These are phyloP conservation scores for Sceloporus tristichus DNA, from an alignment of 2,113 vertebrate genomes.

Conservation along the genomic window DNA sequence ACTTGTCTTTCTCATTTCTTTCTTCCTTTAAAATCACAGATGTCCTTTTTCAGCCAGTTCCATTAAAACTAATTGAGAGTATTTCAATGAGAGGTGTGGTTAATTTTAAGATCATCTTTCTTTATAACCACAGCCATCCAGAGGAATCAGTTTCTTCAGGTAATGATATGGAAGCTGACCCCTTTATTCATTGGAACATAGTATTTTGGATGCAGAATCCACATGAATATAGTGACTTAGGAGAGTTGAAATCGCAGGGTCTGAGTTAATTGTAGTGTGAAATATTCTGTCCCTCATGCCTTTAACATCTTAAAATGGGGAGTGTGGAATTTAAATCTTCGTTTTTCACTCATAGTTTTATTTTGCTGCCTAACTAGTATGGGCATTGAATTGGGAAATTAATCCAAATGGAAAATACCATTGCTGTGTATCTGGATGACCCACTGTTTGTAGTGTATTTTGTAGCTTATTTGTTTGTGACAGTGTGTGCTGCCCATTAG, in stretches of 20 bases:
- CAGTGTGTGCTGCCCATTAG: not conserved
- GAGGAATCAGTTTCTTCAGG: not conserved
- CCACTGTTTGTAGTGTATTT: not conserved
- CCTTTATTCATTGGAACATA: not conserved
- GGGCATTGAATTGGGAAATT: not conserved
- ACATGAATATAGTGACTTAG: rapidly evolving
- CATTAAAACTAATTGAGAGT: slow-evolving; percentile 44
- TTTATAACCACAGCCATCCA: not conserved
- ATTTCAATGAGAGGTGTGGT: slow-evolving; percentile 1
- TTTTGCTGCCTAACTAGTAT: not conserved
- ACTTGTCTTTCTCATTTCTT: slow-evolving; percentile 44
- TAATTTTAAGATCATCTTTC: not conserved
- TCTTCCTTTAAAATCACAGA: slow-evolving; percentile 23
- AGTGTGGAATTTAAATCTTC: slow-evolving; percentile 27
- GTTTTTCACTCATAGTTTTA: not conserved
- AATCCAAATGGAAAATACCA: slow-evolving; percentile 20
- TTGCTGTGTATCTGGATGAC: not conserved
- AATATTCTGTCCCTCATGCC: slow-evolving; percentile 39
- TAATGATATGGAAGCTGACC: not conserved
- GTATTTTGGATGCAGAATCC: not conserved
- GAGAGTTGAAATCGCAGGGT: slow-evolving; percentile 9
- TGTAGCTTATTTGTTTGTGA: slow-evolving; percentile 4
- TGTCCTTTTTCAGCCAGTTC: slow-evolving; percentile 2
- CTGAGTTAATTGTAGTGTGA: slow-evolving; percentile 30
- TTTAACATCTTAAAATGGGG: slow-evolving; percentile 49